A percentile compares a stretch with the other conserved stretches of the same genome.
These are phyloP conservation scores for Rhinatrema bivittatum DNA, from an alignment of 2,797 vertebrate genomes.

Conservation along the genomic window DNA sequence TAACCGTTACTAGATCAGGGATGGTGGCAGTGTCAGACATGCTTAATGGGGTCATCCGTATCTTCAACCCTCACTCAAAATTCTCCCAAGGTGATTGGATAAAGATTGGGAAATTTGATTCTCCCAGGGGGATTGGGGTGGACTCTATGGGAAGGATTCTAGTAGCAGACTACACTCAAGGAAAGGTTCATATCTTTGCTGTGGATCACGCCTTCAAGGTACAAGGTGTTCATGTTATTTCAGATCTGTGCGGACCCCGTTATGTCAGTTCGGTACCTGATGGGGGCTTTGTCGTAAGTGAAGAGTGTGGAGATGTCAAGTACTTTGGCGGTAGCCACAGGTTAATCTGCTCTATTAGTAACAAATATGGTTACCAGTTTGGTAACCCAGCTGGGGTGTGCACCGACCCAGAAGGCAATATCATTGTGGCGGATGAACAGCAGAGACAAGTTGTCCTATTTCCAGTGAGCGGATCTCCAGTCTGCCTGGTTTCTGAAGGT, in stretches of 20 bases:
- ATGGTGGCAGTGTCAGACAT: slow-evolving; percentile 42
- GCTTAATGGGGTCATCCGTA: slow-evolving; percentile 21
- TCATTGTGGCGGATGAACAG: slow-evolving; percentile 43
- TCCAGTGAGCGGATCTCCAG: slow-evolving; percentile 15
- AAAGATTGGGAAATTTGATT: slow-evolving; percentile 28
- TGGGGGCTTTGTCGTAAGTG: slow-evolving; percentile 39
- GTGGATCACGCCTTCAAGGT: slow-evolving; percentile 24
- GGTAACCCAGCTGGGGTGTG: slow-evolving; percentile 43
- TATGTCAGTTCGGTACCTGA: slow-evolving; percentile 9
- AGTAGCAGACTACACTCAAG: slow-evolving; percentile 38
- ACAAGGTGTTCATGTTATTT: not conserved
- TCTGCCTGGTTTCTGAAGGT: slow-evolving; percentile 41
- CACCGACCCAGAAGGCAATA: slow-evolving; percentile 23
- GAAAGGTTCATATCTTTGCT: slow-evolving; percentile 37
- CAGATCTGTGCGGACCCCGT: slow-evolving; percentile 37
- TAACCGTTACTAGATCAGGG: slow-evolving; percentile 36
- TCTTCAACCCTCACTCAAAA: slow-evolving; percentile 29
- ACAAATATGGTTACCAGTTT: slow-evolving; percentile 23
- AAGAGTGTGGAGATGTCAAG: slow-evolving; percentile 42
- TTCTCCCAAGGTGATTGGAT: slow-evolving; percentile 39
- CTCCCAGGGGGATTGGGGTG: slow-evolving; percentile 37
- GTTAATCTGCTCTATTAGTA: slow-evolving; percentile 33
- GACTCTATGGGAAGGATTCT: slow-evolving; percentile 37
- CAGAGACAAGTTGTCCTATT: slow-evolving; percentile 35
- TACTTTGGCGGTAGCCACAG: slow-evolving; percentile 33